A percentile compares a stretch with the other conserved stretches of the same genome.
Evolutionary conservation across 2,888 invertebrate species (phyloP).

Genomic region (Dorcus parallelipipedus): DNA sequence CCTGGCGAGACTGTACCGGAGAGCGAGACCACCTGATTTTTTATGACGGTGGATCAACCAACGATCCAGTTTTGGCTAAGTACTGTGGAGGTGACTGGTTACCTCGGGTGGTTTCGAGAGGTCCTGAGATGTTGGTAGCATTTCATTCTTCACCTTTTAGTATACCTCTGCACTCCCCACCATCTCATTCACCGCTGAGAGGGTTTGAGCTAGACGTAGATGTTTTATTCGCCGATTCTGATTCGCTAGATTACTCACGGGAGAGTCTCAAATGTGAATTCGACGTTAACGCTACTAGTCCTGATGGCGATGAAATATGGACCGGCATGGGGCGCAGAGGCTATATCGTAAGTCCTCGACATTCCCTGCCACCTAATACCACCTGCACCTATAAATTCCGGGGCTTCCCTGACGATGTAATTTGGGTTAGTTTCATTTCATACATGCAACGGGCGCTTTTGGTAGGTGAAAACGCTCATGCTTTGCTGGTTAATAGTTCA

Average conservation of each 20-base stretch:
- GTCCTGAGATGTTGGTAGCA: constrained; percentile 82
- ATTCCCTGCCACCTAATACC: constrained; percentile 81
- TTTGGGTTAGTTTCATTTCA: constrained; percentile 86
- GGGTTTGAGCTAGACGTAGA: constrained; percentile 86
- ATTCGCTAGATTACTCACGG: constrained; percentile 77
- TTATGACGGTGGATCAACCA: constrained; percentile 79
- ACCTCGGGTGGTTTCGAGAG: constrained; percentile 72
- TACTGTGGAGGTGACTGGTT: constrained; percentile 87
- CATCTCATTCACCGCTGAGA: constrained; percentile 65
- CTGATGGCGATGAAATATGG: constrained; percentile 57
- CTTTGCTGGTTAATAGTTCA: constrained; percentile 38
- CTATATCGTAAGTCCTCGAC: constrained; percentile 71
- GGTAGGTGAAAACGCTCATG: constrained; percentile 50
- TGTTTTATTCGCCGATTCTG: constrained; percentile 83
- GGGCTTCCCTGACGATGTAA: constrained; percentile 72
- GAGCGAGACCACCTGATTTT: constrained; percentile 81
- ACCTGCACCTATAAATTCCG: constrained; percentile 84
- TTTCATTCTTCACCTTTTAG: constrained; percentile 84
- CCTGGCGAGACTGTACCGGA: constrained; percentile 81
- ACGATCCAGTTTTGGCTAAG: constrained; percentile 79
- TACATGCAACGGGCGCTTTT: constrained; percentile 76
- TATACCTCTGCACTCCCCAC: constrained; percentile 67
- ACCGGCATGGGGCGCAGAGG: constrained; percentile 67
- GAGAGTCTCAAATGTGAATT: constrained; percentile 63
- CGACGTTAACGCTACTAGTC: constrained; percentile 71